phyloP scores from a whole-genome alignment of 2,113 vertebrate species.

The Gobio gobio region DNA sequence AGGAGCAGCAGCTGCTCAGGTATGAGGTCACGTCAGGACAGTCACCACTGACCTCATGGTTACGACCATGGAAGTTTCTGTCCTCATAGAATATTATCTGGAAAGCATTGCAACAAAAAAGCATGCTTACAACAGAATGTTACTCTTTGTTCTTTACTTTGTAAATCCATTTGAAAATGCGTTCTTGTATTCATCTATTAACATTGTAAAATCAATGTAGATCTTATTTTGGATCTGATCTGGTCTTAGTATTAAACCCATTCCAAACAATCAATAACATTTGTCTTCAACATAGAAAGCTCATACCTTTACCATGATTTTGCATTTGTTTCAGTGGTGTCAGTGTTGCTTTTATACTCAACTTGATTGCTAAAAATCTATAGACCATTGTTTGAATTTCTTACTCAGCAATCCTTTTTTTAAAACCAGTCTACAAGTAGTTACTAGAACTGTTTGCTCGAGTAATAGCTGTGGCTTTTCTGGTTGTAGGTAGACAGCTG shows the following conservation, averaged over 20 bases:
- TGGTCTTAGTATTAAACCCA: not conserved
- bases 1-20: conserved; percentile 70
- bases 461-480: conserved; percentile 26
- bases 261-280: not conserved
- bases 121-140: not conserved
- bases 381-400: conserved; percentile 38
- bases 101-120: not conserved
- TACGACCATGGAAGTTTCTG: conserved; percentile 72
- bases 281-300: not conserved
- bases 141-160: not conserved
- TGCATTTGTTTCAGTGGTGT: conserved; percentile 6
- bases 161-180: not conserved
- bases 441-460: conserved; percentile 31
- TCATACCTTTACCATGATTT: conserved; percentile 56
- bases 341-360: conserved; percentile 48
- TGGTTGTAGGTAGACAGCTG: not conserved
- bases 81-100: conserved; percentile 77
- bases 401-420: conserved; percentile 44
- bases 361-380: conserved; percentile 49
- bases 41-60: conserved; percentile 71
- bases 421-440: conserved; percentile 31
- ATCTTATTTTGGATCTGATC: not conserved
- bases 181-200: not conserved
- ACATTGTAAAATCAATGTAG: not conserved
- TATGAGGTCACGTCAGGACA: conserved; percentile 63